Base-by-base conservation (phyloP, 2,797 vertebrate species). In the Euthynnus affinis region DNA sequence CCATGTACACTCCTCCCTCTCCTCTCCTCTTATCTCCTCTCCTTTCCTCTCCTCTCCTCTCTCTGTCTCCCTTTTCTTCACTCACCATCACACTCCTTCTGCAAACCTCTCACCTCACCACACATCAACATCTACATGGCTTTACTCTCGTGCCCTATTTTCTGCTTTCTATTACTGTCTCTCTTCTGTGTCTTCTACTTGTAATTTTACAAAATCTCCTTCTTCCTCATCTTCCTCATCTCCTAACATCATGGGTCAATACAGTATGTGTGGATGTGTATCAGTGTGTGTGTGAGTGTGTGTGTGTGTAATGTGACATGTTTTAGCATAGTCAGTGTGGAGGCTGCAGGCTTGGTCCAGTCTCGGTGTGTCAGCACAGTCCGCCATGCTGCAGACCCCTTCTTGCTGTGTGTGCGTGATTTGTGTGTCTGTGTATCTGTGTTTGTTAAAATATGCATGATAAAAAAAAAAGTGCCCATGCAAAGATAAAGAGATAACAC, bases 381-480 rank as follows among this genome's bases (percentile, higher is more conserved):
- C 85, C 81, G 78, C 91, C 87, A 88, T 92, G 83, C 89, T 86
- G 90, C 90, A 89, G 79, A 76, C 25, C 67, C 18, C 40, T 32
- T 85, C 51, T 61, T 74, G 22, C 23, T 60, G 51, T 74, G 42
- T 49, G 46, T 83, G n/a, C n/a, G 78, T 49, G 27, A 53, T 57
- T 34, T 40, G n/a, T 68, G n/a, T 60, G 23, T 48, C n/a, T 78
- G 40, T 18, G 0, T 56, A 2, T 68, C 5, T 71, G 0, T 55
- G 14, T 55, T 7, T 34, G 13, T 70, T 49, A 49, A 49, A 20
- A 49, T 18, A 20, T 20, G n/a, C 3, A 23, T 17, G 6, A 65
- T 7, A 44, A 59, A 61, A 66, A 56, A 23, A 29, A 29, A n/a
- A n/a, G n/a, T 44, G 9, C 0, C 14, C 10, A 48, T 23, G 25